Conservation (phyloP, 1,140 invertebrate species). For the Rhyzopertha dominica region DNA sequence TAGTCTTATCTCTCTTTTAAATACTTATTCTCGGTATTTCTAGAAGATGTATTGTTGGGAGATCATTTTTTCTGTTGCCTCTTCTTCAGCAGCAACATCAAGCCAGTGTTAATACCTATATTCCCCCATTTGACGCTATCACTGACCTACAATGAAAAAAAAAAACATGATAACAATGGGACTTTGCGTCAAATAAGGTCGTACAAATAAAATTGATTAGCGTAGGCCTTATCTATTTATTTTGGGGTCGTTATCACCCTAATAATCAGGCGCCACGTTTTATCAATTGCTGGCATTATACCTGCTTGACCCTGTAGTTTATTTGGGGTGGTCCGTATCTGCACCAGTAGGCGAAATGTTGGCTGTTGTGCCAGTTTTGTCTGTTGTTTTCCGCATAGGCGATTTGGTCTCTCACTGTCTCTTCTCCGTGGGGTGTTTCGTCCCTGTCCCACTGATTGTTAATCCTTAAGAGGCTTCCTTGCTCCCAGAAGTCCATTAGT, state of each 20-base stretch:
- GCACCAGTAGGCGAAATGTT: conserved; percentile 65
- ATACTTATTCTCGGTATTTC: no score
- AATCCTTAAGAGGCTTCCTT: conserved; percentile 59
- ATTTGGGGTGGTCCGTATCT: conserved; percentile 59
- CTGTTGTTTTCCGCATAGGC: conserved; percentile 43
- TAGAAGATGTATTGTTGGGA: no score
- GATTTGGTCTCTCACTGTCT: conserved; percentile 61
- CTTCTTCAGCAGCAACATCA: conserved; percentile 51
- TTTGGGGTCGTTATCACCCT: no score
- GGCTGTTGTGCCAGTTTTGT: conserved; percentile 61
- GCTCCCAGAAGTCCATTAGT: conserved; percentile 60
- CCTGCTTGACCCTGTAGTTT: conserved; percentile 58
- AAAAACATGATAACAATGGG: no score
- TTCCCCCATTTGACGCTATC: conserved; percentile 63
- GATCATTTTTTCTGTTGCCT: neutral
- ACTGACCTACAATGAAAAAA: conserved; percentile 50
- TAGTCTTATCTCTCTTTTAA: no score
- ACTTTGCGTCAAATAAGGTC: no score
- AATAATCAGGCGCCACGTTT: no score
- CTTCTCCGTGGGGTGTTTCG: conserved; percentile 57
- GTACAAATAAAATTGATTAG: no score
- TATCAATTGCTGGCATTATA: no score
- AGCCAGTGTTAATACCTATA: conserved; percentile 60
- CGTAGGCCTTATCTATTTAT: no score
- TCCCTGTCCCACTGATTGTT: conserved; percentile 65